Evolutionary conservation across 2,888 invertebrate species (phyloP), one percentile per base, ranked within the genome.

Genomic region (Melitaea athalia): DNA sequence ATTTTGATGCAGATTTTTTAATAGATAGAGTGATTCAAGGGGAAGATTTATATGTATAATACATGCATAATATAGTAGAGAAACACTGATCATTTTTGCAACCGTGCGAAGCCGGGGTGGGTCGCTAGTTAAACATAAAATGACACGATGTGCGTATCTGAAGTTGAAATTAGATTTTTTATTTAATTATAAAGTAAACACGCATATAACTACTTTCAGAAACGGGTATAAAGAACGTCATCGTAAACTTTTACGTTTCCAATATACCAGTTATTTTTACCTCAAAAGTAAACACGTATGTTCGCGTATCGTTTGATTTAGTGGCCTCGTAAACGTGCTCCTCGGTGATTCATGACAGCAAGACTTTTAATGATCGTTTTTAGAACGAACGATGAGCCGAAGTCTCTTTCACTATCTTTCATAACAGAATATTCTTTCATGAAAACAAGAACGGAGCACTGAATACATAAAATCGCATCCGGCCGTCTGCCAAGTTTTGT

Each of bases 401-500:
- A 6, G 53, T 55, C 33, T 33, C 31, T 31, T 42, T 24, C 65
- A 59, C 52, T 67, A 47, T 63, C 55, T 55, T 55, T 38, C 4
- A 59, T 38, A 43, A 59, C 52, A 50, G 68, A 52, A 59, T 63
- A 61, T 63, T 62, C 72, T 66, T 60, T 68, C 70, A 59, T 67
- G 69, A 61, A 64, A 72, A 60, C 53, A 47, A 38, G 45, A 68
- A 17, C 31, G 38, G 42, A 61, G 69, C 55, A 67, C 60, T 69
- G 64, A 69, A 70, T 71, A 66, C 65, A 67, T 71, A 50, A 74
- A 70, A 71, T 67, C 70, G 59, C 62, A 64, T 66, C 62, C 79
- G 78, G 85, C 83, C 78, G 77, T 68, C 78, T 90, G 91, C 90
- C 91, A 91, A 91, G 82, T 76, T 85, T 86, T 79, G 78, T 76